Evolutionary conservation across 1,140 invertebrate species (phyloP), one percentile per base, ranked within the genome.

Genomic region (Drosophila lini): DNA sequence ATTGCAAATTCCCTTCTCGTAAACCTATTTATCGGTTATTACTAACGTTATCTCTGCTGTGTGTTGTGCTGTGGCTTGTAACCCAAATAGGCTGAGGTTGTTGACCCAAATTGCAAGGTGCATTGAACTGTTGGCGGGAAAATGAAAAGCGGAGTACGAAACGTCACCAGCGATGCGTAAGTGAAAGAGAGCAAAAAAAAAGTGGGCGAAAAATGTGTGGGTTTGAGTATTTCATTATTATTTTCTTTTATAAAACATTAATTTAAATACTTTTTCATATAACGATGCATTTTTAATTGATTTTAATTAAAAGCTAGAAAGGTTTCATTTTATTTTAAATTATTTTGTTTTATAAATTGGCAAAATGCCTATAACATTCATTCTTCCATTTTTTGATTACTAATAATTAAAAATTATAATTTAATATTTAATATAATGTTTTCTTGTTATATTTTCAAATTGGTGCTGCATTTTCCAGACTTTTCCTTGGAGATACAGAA

Each of bases 81-180:
- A 81, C 83, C 86, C 65, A 88, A 84, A 78, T 88, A 74, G 59
- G 61, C 62, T 45, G 68, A 84, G 90, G 90, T 91, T 91, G 89
- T 90, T 91, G 90, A 84, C 86, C 85, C 44, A 91, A 91, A 85
- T 91, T 77, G 80, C 82, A 81, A 80, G 77, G 90, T 90, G 85
- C 90, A 84, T 74, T 91, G 90, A 91, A 91, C 90, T 84, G 53
- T 68, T 82, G 83, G 62, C 67, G 22, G 57, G 63, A 65, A 45
- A 50, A 50, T 32, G 28, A 59, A 74, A 48, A 57, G 56, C 62
- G 56, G 41, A 68, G 28, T 70, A 68, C 36, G 38, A 58, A 58
- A 63, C 60, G 45, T 64, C 60, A 64, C 28, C 38, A 36, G 45
- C 61, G 65, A 69, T 69, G 65, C 65, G 65, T 69, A 64, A 64